Percentiles rank a stretch among this genome's conserved stretches.
These are phyloP conservation scores for Benthosema pterotum DNA, from an alignment of 2,797 vertebrate genomes.

Conservation along the genomic window DNA sequence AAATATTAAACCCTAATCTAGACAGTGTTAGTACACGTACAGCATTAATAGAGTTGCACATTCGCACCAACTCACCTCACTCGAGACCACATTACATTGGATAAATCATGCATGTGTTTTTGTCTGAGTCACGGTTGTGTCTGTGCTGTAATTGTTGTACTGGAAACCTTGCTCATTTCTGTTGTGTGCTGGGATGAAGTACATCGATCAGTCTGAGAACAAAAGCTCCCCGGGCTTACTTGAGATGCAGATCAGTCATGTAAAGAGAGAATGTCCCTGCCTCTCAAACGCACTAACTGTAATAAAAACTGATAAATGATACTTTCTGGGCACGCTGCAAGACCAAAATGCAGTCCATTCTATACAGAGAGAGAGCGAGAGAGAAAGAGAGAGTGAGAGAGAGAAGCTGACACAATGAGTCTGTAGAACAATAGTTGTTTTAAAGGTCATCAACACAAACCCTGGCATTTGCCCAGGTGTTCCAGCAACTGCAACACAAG, in stretches of 20 bases:
- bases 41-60: no score
- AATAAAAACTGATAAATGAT: no score
- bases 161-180: background rate
- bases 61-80: no score
- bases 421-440: conserved; percentile 25
- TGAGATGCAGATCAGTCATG: conserved; percentile 35
- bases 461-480: no score
- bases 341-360: conserved; percentile 27
- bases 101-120: no score
- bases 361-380: conserved; percentile 6
- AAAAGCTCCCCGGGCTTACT: conserved; percentile 27
- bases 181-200: conserved; percentile 5
- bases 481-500: no score
- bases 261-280: conserved; percentile 14
- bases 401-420: conserved; percentile 10
- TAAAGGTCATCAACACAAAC: conserved; percentile 33
- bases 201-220: conserved; percentile 12
- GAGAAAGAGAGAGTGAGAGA: background rate
- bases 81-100: no score
- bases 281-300: no score
- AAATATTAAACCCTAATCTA: no score
- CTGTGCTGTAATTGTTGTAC: no score
- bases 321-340: background rate
- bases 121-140: no score
- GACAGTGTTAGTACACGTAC: no score